Evolutionary conservation across 2,113 vertebrate species (phyloP).

Genomic region (Calonectris borealis): DNA sequence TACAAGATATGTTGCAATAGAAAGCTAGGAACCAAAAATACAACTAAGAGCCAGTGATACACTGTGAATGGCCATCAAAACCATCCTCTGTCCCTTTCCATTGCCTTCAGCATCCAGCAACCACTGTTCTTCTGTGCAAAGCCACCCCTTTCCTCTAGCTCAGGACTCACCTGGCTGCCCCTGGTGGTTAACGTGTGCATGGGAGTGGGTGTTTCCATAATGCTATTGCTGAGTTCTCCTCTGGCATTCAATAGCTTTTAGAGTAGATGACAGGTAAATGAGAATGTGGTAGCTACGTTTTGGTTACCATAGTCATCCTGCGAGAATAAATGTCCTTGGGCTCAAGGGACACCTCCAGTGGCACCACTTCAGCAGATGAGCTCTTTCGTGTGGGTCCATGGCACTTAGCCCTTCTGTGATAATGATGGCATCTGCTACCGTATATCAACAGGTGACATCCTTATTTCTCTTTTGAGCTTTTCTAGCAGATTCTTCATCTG

Average conservation of each 20-base stretch:
- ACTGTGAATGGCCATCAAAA: neutral
- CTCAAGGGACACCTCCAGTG: neutral
- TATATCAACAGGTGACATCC: neutral
- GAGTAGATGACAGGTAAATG: neutral
- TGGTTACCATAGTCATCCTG: neutral
- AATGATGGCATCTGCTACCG: neutral
- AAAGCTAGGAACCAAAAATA: neutral
- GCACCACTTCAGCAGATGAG: neutral
- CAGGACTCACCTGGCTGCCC: neutral
- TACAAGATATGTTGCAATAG: neutral
- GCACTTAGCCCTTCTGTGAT: neutral
- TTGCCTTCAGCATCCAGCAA: neutral
- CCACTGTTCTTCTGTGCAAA: neutral
- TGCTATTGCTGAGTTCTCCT: neutral
- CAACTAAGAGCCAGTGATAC: neutral
- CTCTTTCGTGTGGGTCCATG: neutral
- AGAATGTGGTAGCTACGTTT: neutral
- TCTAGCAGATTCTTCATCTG: neutral
- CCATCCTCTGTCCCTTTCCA: neutral
- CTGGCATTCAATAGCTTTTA: neutral
- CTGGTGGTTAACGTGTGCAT: fast-evolving
- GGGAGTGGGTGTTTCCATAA: neutral
- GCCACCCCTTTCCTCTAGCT: neutral
- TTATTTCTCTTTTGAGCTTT: neutral
- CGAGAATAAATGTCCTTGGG: neutral